phyloP scores from a whole-genome alignment of 2,113 vertebrate species.

The Oostethus manadensis region DNA sequence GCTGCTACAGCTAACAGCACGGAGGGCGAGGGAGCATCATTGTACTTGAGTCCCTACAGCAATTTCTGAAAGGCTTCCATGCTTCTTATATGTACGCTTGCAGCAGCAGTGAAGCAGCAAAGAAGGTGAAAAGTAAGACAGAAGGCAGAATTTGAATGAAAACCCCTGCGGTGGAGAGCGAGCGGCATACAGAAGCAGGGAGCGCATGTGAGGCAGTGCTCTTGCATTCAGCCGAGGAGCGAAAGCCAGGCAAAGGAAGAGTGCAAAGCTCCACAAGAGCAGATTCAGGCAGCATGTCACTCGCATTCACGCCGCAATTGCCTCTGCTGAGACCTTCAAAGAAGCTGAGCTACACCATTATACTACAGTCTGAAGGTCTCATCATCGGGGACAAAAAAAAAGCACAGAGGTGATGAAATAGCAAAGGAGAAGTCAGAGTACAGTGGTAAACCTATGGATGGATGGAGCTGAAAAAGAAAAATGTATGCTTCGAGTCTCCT shows the following conservation, averaged over 20 bases:
- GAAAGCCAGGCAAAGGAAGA: conserved; percentile 14
- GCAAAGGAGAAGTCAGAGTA: conserved; percentile 5
- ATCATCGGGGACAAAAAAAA: conserved; percentile 10
- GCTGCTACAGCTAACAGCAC: conserved; percentile 25
- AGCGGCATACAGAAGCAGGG: neutral
- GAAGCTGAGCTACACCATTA: conserved; percentile 29
- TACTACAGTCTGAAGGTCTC: conserved; percentile 30
- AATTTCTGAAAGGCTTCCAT: conserved; percentile 45
- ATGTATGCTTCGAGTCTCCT: too few species aligned
- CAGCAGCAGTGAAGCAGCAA: conserved; percentile 30
- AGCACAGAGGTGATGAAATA: conserved; percentile 10
- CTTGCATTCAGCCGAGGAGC: conserved; percentile 23
- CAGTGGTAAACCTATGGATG: neutral
- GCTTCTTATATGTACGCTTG: conserved; percentile 38
- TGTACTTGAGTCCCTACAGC: conserved; percentile 34
- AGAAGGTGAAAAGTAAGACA: conserved; percentile 1
- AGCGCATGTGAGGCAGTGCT: conserved; percentile 32
- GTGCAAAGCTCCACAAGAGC: conserved; percentile 31
- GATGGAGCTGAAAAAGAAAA: too few species aligned
- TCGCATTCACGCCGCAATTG: conserved; percentile 40
- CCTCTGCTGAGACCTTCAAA: conserved; percentile 36
- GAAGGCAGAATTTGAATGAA: conserved; percentile 31
- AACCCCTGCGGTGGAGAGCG: neutral
- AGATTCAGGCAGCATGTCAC: conserved; percentile 51
- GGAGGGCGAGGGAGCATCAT: conserved; percentile 40